Conservation (phyloP, 1,140 invertebrate genomes). For the Nymphalis io region DNA sequence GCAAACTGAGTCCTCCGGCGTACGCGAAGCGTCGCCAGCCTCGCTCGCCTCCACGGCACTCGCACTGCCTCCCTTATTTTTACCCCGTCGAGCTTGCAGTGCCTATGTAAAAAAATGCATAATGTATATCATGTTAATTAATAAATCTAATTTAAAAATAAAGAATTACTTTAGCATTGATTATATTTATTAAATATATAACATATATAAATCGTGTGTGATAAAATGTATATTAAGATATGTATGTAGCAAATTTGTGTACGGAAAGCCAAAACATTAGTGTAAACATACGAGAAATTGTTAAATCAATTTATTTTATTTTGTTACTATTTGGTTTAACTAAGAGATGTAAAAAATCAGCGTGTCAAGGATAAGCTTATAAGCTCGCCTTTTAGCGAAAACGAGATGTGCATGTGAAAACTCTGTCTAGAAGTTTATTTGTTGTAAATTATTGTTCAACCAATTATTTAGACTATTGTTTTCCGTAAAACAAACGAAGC, state of each 20-base stretch:
- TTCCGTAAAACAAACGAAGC: slow-evolving; percentile 30
- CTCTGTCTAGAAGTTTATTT: background rate
- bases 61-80: slow-evolving; percentile 81
- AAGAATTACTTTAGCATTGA: background rate
- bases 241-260: slow-evolving; percentile 22
- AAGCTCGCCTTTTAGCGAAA: slow-evolving; percentile 20
- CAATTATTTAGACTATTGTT: background rate
- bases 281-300: background rate
- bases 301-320: background rate
- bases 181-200: background rate
- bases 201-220: too few species aligned
- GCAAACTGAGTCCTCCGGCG: slow-evolving; percentile 87
- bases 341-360: slow-evolving; percentile 9
- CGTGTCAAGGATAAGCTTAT: slow-evolving; percentile 4
- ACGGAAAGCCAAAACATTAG: slow-evolving; percentile 10
- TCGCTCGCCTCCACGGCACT: slow-evolving; percentile 83
- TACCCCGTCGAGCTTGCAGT: slow-evolving; percentile 82
- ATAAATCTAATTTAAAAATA: background rate
- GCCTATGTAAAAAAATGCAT: slow-evolving; percentile 45
- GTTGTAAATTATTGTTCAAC: too few species aligned
- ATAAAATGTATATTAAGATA: background rate
- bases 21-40: slow-evolving; percentile 84
- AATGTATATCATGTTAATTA: background rate
- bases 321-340: background rate
- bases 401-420: background rate